Evolutionary conservation across 2,888 invertebrate genomes (phyloP).

Genomic region (Pristionchus mayeri): DNA sequence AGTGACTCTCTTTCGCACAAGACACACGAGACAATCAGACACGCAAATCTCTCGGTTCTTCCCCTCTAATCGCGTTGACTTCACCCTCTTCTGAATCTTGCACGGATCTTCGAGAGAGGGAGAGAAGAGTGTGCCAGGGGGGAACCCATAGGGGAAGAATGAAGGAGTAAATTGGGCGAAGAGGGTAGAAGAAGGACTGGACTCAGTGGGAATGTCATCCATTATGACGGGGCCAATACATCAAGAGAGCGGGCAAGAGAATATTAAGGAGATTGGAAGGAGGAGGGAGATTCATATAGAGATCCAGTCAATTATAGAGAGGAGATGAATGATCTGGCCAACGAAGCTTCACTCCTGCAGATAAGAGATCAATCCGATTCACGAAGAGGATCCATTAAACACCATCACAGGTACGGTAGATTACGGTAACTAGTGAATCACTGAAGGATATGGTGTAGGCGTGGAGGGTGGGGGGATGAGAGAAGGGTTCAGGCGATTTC

Average conservation of each 20-base stretch:
- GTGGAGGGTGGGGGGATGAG: too few relatives aligned
- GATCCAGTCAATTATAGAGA: constrained; percentile 26
- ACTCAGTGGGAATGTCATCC: constrained; percentile 21
- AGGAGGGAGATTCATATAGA: constrained; percentile 18
- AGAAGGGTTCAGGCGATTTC: too few relatives aligned
- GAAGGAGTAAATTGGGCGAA: constrained; percentile 7
- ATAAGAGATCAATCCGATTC: constrained; percentile 40
- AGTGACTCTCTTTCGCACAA: background rate
- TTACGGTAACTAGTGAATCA: background rate
- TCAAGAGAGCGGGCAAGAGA: constrained; percentile 14
- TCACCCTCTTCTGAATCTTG: too few relatives aligned
- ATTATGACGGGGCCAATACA: constrained; percentile 35
- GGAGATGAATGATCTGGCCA: constrained; percentile 39
- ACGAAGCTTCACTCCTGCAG: constrained; percentile 16
- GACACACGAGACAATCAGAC: constrained; percentile 26
- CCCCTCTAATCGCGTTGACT: background rate
- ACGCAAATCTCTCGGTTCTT: background rate
- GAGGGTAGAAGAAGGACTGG: background rate
- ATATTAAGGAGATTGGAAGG: constrained; percentile 22
- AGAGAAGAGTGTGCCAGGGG: background rate
- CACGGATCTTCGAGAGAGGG: too few relatives aligned
- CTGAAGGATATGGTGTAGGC: too few relatives aligned
- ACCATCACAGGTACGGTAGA: background rate
- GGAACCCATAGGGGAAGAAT: background rate
- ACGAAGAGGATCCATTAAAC: constrained; percentile 21